A percentile compares a stretch with the other conserved stretches of the same genome.
Evolutionary conservation across 2,888 invertebrate genomes (phyloP).

Genomic region (Mystacides longicornis): DNA sequence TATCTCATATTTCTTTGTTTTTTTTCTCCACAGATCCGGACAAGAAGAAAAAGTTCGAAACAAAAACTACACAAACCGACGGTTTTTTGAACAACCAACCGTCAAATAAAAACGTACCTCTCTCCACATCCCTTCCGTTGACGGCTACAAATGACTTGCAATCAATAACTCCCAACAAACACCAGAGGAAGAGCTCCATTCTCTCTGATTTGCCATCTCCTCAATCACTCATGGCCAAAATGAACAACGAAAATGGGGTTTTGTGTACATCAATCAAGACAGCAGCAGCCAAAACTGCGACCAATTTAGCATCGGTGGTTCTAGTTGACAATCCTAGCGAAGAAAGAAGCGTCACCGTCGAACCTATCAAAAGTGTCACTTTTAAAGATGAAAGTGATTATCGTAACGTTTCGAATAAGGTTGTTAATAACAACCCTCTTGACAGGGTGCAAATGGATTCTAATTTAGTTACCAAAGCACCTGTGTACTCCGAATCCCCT

Average conservation of each 20-base stretch:
- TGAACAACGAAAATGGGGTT: conserved; percentile 19
- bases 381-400: conserved; percentile 21
- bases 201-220: conserved; percentile 19
- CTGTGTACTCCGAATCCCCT: conserved; percentile 10
- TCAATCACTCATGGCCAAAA: conserved; percentile 21
- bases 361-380: conserved; percentile 17
- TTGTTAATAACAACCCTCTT: conserved; percentile 8
- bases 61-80: conserved; percentile 22
- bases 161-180: conserved; percentile 9
- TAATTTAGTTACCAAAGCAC: conserved; percentile 16
- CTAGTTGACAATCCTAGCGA: conserved; percentile 6
- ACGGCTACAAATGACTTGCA: conserved; percentile 10
- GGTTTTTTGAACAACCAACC: conserved; percentile 9
- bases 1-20: neutral
- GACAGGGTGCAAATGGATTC: conserved; percentile 12
- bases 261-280: conserved; percentile 16
- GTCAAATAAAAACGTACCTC: conserved; percentile 9
- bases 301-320: conserved; percentile 14
- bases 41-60: conserved; percentile 23
- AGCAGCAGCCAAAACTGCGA: conserved; percentile 13
- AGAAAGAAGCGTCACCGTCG: conserved; percentile 2
- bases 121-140: conserved; percentile 15
- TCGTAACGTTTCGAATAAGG: conserved; percentile 4
- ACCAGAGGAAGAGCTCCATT: conserved; percentile 19
- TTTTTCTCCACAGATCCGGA: conserved; percentile 10